A percentile compares a stretch with the other conserved stretches of the same genome.
These are phyloP conservation scores for Muschampia plurimacula DNA, from an alignment of 2,888 invertebrate genomes.

Conservation along the genomic window DNA sequence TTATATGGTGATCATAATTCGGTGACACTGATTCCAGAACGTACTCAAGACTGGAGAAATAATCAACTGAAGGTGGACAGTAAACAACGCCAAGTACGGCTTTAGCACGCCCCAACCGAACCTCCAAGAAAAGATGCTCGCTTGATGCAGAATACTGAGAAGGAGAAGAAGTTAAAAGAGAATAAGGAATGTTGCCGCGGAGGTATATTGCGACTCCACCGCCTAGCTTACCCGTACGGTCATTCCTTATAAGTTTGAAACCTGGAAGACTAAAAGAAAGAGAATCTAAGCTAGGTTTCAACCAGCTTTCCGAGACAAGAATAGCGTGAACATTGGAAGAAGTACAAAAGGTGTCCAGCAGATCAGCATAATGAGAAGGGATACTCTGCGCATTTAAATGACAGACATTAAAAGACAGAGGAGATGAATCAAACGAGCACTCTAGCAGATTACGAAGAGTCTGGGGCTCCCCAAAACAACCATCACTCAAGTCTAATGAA, in stretches of 20 bases:
- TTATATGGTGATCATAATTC: slow-evolving; percentile 1
- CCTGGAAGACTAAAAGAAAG: background rate
- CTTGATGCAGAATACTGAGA: background rate
- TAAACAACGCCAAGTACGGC: background rate
- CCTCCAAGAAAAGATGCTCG: slow-evolving; percentile 4
- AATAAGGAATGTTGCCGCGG: background rate
- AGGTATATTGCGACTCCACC: slow-evolving; percentile 3
- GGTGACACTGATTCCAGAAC: background rate
- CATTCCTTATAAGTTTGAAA: slow-evolving; percentile 2
- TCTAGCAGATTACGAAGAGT: slow-evolving; percentile 1
- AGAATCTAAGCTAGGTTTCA: background rate
- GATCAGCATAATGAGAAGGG: background rate
- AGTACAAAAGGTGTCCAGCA: background rate
- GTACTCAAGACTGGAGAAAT: background rate
- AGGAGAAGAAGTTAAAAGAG: slow-evolving; percentile 1
- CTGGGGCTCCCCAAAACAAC: background rate
- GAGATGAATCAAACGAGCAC: background rate
- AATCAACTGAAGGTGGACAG: slow-evolving; percentile 2
- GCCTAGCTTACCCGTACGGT: background rate
- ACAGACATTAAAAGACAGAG: background rate
- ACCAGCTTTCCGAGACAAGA: slow-evolving; percentile 3
- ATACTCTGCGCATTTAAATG: slow-evolving; percentile 6
- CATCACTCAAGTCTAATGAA: background rate
- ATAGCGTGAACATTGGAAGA: background rate
- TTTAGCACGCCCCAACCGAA: background rate